Percentiles rank a stretch among this genome's conserved stretches.
Conservation (phyloP, 2,888 invertebrate species). For the Lycia hirtaria region DNA sequence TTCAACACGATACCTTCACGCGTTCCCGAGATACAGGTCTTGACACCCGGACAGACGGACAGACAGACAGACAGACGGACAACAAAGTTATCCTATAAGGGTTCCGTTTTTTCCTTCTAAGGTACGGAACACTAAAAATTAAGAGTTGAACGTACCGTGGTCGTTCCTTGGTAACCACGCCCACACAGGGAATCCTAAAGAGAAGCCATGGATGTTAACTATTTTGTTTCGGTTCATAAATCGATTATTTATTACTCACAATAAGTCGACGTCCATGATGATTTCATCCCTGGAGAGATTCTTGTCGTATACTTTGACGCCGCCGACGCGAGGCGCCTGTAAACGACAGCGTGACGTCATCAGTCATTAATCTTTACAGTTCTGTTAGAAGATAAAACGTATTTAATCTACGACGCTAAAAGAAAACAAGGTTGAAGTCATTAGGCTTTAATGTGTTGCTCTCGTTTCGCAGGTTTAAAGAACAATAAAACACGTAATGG, state of each 20-base stretch:
- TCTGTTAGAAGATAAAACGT: constrained; percentile 7
- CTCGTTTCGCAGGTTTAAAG: constrained; percentile 1
- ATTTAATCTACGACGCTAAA: constrained; percentile 8
- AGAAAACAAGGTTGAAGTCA: constrained; percentile 17
- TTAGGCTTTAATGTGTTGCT: constrained; percentile 17
- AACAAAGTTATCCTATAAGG: no score
- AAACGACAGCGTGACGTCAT: constrained; percentile 50
- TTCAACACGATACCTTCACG: no score
- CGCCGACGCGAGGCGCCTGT: constrained; percentile 96
- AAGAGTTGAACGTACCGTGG: no score
- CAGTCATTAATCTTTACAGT: constrained; percentile 34
- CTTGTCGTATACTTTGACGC: constrained; percentile 98
- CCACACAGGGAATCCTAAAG: background rate
- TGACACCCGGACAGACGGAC: no score
- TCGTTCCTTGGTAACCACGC: no score
- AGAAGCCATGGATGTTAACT: background rate
- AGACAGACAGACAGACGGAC: no score
- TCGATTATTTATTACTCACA: constrained; percentile 86
- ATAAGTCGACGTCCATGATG: constrained; percentile 97
- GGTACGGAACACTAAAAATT: no score
- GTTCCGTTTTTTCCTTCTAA: no score
- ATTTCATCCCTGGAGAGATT: constrained; percentile 97
- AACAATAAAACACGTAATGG: constrained; percentile 1
- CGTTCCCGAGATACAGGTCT: no score
- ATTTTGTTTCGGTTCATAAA: background rate